A percentile compares a stretch with the other conserved stretches of the same genome.
phyloP scores from a whole-genome alignment of 2,797 vertebrate genomes.

The Netta rufina region DNA sequence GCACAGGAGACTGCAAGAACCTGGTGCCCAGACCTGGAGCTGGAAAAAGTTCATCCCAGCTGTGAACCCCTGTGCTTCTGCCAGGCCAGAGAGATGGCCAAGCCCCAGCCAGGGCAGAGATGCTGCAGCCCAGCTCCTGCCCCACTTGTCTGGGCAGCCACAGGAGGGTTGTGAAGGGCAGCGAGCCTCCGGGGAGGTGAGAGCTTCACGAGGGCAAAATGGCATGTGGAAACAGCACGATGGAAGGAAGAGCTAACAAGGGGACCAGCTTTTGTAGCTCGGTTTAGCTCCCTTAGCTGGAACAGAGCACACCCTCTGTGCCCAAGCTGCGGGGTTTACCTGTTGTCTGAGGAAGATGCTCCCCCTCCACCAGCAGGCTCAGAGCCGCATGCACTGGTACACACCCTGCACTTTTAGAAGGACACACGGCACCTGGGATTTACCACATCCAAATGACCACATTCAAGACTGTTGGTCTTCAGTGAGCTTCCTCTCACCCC shows the following conservation, averaged over 20 bases:
- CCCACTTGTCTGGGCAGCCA: background rate
- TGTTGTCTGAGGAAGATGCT: background rate
- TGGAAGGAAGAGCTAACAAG: background rate
- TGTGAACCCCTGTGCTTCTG: background rate
- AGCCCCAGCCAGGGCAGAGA: background rate
- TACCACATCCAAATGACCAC: background rate
- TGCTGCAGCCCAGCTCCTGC: background rate
- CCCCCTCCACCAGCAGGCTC: background rate
- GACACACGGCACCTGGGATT: background rate
- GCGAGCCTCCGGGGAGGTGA: background rate
- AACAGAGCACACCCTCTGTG: background rate
- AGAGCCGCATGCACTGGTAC: background rate
- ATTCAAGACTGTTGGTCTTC: background rate
- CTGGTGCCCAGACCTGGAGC: background rate
- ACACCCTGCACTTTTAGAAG: background rate
- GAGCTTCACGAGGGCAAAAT: background rate
- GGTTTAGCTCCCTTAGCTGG: background rate
- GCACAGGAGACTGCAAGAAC: conserved; percentile 2
- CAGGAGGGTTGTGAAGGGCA: background rate
- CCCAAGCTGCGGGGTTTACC: background rate
- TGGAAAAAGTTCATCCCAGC: background rate
- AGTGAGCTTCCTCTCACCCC: background rate
- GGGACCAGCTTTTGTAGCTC: background rate
- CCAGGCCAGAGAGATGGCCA: background rate
- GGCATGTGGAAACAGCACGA: background rate